Base-by-base conservation (phyloP, 2,888 invertebrate species). In the Perdita meconis region DNA sequence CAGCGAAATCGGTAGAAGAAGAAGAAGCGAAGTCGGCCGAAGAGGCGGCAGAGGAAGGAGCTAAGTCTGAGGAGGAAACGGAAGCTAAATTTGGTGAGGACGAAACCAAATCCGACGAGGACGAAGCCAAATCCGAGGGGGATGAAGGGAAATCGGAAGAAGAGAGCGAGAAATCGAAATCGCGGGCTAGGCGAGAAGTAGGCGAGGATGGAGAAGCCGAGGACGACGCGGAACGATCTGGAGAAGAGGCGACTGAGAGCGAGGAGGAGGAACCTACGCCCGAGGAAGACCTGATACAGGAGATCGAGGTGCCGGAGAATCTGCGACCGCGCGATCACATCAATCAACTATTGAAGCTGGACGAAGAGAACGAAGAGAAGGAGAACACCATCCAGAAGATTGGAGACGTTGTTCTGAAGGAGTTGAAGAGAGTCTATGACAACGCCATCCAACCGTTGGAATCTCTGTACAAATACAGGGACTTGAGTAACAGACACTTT, bases 401-500 rank as follows among this genome's bases (percentile, higher is more conserved):
- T 12, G 96, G 96, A 1, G 96, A 97, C 80, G 94, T 95, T 24
- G 95, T 97, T 30, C 94, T 98, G 36, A 95, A 96, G 85, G 97
- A 98, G 88, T 93, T 98, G 84, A 98, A 98, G 92, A 95, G 94
- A 88, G 94, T 97, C 64, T 97, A 97, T 87, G 97, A 97, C 91
- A 95, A 94, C 81, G 96, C 97, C 2, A 97, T 98, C 59, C 97
- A 97, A 92, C 98, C 98, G 0, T 93, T 98, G 88, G 98, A 98
- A 94, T 95, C 94, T n/a, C 93, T 97, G 36, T 98, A 97, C 93
- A 98, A 97, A 92, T 98, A 98, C 91, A 95, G 97, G 87, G 98
- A 98, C 92, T 94, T 98, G 70, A 98, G 98, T 91, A 97, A 97
- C 92, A 95, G 97, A 82, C 97, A 97, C 93, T 97, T 97, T 89